A percentile compares a stretch with the other conserved stretches of the same genome.
phyloP scores from a whole-genome alignment of 2,113 vertebrate genomes.

The Formicarius rufipectus region DNA sequence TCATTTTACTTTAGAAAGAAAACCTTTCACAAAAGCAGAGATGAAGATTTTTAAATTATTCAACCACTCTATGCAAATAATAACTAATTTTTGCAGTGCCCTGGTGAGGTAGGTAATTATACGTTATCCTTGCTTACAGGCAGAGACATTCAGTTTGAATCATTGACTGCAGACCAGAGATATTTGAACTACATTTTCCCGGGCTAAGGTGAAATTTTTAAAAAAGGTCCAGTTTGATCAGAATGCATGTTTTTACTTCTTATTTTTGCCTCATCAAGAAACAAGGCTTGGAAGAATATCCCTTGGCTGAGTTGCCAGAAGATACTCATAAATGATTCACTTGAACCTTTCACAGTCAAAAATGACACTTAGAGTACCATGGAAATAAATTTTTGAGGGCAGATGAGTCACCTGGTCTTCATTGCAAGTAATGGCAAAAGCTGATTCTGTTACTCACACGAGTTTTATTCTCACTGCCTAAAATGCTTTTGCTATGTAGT shows the following conservation, averaged over 20 bases:
- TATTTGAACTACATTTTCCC: neutral
- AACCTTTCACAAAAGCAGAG: neutral
- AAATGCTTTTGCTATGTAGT: neutral
- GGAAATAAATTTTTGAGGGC: slow-evolving; percentile 45
- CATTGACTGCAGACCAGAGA: neutral
- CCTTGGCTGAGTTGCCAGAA: neutral
- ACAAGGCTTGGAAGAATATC: neutral
- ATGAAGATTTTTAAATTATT: slow-evolving; percentile 12
- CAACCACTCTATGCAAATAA: slow-evolving; percentile 23
- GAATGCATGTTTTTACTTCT: neutral
- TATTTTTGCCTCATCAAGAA: slow-evolving; percentile 6
- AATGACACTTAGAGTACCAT: slow-evolving; percentile 25
- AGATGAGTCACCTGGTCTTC: slow-evolving; percentile 48
- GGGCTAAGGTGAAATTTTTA: neutral
- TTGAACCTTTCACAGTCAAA: slow-evolving; percentile 42
- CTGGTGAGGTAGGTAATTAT: neutral
- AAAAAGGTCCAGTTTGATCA: neutral
- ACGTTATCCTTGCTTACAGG: neutral
- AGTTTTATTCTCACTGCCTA: neutral
- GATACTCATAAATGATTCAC: slow-evolving; percentile 43
- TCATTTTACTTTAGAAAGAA: neutral
- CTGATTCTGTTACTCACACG: neutral
- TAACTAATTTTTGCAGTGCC: slow-evolving; percentile 15
- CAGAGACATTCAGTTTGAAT: neutral
- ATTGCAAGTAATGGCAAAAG: slow-evolving; percentile 41